Evolutionary conservation across 2,888 invertebrate genomes (phyloP).

Genomic region (Pseudococcus longispinus): DNA sequence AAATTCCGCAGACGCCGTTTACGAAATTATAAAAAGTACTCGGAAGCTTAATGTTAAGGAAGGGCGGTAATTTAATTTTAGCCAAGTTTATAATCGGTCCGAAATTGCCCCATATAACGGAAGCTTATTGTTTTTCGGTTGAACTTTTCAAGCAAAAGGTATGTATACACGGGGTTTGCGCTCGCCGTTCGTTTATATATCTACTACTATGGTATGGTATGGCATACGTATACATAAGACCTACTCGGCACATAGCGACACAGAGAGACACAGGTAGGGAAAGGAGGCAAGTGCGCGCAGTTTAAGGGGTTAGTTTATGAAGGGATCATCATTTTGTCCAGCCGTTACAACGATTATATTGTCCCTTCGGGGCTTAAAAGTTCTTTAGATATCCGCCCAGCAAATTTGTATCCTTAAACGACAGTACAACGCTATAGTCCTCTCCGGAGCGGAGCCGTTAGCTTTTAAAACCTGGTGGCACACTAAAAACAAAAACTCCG

Average conservation of each 20-base stretch:
- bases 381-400: conserved; percentile 55
- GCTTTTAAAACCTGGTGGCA: conserved; percentile 52
- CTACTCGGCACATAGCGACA: conserved; percentile 6
- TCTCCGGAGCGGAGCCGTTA: conserved; percentile 50
- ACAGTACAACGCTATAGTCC: conserved; percentile 41
- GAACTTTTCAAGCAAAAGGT: conserved; percentile 46
- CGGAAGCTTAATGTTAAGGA: conserved; percentile 29
- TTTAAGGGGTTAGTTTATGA: conserved; percentile 54
- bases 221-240: background rate
- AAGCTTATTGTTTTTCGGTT: conserved; percentile 48
- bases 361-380: conserved; percentile 54
- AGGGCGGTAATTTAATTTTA: conserved; percentile 47
- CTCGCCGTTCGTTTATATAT: background rate
- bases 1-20: conserved; percentile 39
- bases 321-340: conserved; percentile 55
- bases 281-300: conserved; percentile 23
- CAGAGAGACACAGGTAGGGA: background rate
- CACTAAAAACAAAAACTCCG: conserved; percentile 54
- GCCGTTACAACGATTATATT: conserved; percentile 55
- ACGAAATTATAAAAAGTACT: conserved; percentile 37
- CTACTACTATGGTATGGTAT: background rate
- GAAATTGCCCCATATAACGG: conserved; percentile 46
- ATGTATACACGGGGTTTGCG: conserved; percentile 5
- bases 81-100: conserved; percentile 48
- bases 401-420: conserved; percentile 55